Base-by-base conservation (phyloP, 2,888 invertebrate genomes). In the Blastobasis adustella region DNA sequence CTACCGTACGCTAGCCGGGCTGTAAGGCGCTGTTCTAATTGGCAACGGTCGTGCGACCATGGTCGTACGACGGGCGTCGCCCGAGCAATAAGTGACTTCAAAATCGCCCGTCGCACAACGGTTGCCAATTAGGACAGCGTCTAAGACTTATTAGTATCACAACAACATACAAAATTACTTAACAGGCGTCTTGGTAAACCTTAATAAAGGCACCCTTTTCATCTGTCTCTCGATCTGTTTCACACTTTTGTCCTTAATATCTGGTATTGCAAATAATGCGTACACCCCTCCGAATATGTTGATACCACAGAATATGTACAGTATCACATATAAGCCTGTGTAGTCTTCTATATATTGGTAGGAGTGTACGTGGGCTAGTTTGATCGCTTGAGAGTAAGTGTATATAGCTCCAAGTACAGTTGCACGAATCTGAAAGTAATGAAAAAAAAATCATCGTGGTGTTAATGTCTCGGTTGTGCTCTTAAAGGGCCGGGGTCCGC, bases 231-330 rank as follows among this genome's bases (percentile, higher is more conserved):
- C 85, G 23, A 87, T 79, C 45, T 80, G 76, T 58, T 58, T 75
- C 0, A 76, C 65, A 49, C 56, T 76, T 49, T 70, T 79, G 10
- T 66, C 62, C 10, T 65, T 79, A 6, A 80, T 61, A 5, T 68
- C 61, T 0, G 86, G 86, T 5, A 83, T 53, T 1, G 60, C 68
- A 4, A 79, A 78, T 4, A 83, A 47, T 0, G 74, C 58, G 65
- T 84, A 86, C 55, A 85, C 78, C 1, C 73, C 78, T 0, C 77
- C 83, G 52, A 72, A 76, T 44, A 86, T 54, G 67, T 83, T 85
- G 23, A 85, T 56, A 52, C 73, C 55, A 0, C 82, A 74, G 50
- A 80, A 87, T 57, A 85, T 66, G 55, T 83, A 85, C 47, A 82
- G 69, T 6, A 79, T 55, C 0, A 77, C 74, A 23, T 82, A 80